A percentile compares a stretch with the other conserved stretches of the same genome.
Conservation (phyloP, 2,113 vertebrate genomes). For the Nyctibius bracteatus region DNA sequence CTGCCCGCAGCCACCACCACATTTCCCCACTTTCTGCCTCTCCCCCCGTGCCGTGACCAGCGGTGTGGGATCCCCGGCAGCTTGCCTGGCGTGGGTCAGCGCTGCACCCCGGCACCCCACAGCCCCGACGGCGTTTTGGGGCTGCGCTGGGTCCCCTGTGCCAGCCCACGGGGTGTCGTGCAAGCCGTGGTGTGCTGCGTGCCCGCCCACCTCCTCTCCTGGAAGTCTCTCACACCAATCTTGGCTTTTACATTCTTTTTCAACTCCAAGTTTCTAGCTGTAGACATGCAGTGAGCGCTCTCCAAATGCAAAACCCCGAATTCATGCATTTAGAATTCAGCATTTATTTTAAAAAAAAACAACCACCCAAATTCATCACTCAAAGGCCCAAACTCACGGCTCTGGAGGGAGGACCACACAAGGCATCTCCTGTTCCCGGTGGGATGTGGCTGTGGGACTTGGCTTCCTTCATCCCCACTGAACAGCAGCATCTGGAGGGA, state of each 20-base stretch:
- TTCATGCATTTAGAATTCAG: not conserved
- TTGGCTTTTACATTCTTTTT: not conserved
- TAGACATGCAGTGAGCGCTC: not conserved
- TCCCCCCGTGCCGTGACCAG: not conserved
- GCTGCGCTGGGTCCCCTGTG: fast-evolving
- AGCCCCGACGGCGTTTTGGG: not conserved
- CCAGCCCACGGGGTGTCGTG: not conserved
- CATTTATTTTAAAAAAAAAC: not conserved
- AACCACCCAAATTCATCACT: not conserved
- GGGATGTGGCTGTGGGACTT: not conserved
- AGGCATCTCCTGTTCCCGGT: not conserved
- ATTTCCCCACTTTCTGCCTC: fast-evolving
- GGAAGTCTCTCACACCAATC: not conserved
- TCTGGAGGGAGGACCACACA: not conserved
- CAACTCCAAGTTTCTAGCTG: not conserved
- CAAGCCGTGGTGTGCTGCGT: not conserved
- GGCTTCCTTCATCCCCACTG: not conserved
- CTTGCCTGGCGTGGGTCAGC: not conserved
- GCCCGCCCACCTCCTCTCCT: not conserved
- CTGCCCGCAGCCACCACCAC: not conserved
- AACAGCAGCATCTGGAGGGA: fast-evolving
- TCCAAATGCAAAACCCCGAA: not conserved
- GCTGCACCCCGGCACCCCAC: not conserved
- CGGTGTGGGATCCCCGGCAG: not conserved
- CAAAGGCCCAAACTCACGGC: not conserved